These are phyloP conservation scores for Podarcis muralis DNA, from an alignment of 2,113 vertebrate genomes.

Conservation along the genomic window DNA sequence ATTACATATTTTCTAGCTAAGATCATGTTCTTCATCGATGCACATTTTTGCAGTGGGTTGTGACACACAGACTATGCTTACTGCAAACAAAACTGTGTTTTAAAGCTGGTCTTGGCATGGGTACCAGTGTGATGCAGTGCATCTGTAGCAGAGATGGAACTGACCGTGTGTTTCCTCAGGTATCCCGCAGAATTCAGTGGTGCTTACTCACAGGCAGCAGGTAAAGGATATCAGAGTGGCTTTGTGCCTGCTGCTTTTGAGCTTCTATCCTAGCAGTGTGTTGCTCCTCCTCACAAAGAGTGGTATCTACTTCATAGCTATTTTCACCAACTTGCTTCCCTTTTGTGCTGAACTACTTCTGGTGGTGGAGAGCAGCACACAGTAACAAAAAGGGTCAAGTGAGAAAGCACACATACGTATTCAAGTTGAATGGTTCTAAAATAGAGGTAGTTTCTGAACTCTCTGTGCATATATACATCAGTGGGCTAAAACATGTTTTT, in stretches of 20 bases:
- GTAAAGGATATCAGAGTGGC: background rate
- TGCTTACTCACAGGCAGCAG: background rate
- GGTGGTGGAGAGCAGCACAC: background rate
- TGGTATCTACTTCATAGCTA: too few species aligned
- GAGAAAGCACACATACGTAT: background rate
- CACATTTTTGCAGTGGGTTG: background rate
- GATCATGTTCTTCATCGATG: rapidly evolving
- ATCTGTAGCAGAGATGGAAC: background rate
- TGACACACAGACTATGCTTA: rapidly evolving
- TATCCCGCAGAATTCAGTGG: background rate
- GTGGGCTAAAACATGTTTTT: background rate
- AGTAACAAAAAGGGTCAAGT: background rate
- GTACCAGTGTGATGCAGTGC: too few species aligned
- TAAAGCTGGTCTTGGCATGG: background rate
- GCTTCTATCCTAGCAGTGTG: background rate
- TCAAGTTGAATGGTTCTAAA: background rate
- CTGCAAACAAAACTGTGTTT: background rate
- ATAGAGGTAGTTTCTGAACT: background rate
- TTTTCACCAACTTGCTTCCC: background rate
- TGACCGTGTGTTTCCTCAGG: background rate
- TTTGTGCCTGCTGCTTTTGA: background rate
- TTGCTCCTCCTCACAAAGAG: too few species aligned
- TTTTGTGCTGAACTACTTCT: background rate
- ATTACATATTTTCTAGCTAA: background rate
- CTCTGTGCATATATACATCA: background rate